Evolutionary conservation across 2,888 invertebrate genomes (phyloP).

Genomic region (Agrypnus murinus): DNA sequence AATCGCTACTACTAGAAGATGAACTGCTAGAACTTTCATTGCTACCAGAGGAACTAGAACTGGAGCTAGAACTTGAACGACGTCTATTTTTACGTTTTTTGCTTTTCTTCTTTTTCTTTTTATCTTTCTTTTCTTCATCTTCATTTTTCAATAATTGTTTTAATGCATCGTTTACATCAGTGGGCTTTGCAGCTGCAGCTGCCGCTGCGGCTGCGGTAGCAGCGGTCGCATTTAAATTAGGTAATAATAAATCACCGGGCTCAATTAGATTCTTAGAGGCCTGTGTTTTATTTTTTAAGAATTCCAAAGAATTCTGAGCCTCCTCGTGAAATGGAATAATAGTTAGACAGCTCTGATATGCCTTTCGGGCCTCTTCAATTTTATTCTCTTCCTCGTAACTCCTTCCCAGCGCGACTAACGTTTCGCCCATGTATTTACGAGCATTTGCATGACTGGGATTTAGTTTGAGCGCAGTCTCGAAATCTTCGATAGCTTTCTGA

Average conservation of each 20-base stretch:
- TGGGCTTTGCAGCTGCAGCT: conserved; percentile 61
- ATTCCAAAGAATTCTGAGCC: conserved; percentile 88
- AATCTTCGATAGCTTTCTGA: conserved; percentile 94
- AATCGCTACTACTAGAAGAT: conserved; percentile 74
- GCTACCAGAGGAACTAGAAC: conserved; percentile 70
- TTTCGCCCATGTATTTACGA: conserved; percentile 95
- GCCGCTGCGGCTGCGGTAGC: conserved; percentile 1
- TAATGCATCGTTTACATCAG: conserved; percentile 79
- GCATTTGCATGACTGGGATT: conserved; percentile 95
- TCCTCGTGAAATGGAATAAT: conserved; percentile 92
- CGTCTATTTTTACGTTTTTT: conserved; percentile 80
- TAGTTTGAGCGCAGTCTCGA: conserved; percentile 91
- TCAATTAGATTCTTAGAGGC: conserved; percentile 77
- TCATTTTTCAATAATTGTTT: conserved; percentile 77
- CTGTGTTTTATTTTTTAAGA: conserved; percentile 81
- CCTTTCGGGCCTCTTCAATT: conserved; percentile 87
- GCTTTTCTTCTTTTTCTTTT: conserved; percentile 78
- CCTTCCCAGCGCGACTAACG: conserved; percentile 90
- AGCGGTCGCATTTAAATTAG: conserved; percentile 75
- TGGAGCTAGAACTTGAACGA: conserved; percentile 73
- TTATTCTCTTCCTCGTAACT: conserved; percentile 93
- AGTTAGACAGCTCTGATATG: conserved; percentile 87
- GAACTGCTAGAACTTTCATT: conserved; percentile 77
- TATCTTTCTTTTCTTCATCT: conserved; percentile 76
- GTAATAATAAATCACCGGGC: conserved; percentile 77